These are phyloP conservation scores for Drosophila bifasciata DNA, from an alignment of 1,140 invertebrate genomes.

Conservation along the genomic window DNA sequence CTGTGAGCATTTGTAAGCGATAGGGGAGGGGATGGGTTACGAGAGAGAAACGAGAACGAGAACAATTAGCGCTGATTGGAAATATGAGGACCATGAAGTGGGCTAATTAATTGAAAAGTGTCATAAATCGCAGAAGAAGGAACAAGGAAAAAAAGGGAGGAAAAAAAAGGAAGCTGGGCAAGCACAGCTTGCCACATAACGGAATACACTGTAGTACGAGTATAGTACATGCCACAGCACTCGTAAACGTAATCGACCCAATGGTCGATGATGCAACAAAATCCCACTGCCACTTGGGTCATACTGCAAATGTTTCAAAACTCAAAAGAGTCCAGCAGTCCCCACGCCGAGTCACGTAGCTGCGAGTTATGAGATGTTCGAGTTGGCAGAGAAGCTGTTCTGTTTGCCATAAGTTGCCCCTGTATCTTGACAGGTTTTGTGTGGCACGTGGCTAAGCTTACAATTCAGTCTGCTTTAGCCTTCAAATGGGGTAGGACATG, in stretches of 20 bases:
- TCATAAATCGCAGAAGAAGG: constrained; percentile 25
- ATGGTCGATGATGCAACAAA: constrained; percentile 11
- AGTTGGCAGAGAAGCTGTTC: no score
- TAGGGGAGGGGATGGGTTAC: background rate
- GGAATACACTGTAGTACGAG: constrained; percentile 8
- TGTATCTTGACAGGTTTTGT: no score
- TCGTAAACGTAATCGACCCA: constrained; percentile 18
- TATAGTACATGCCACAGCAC: background rate
- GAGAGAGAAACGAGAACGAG: constrained; percentile 11
- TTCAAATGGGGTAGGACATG: no score
- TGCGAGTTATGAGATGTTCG: constrained; percentile 12
- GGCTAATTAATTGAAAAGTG: constrained; percentile 58
- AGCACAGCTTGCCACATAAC: background rate
- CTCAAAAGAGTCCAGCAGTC: constrained; percentile 11
- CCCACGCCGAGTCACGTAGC: background rate
- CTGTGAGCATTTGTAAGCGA: constrained; percentile 41
- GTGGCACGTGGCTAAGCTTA: no score
- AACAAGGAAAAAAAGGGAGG: background rate
- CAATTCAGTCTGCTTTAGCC: no score
- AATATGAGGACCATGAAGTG: constrained; percentile 53
- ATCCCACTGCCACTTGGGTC: constrained; percentile 2
- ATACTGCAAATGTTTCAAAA: background rate
- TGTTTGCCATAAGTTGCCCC: no score
- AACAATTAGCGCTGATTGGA: constrained; percentile 76
- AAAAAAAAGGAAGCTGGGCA: constrained; percentile 26